Conservation (phyloP, 2,113 vertebrate genomes). For the Microcebus tavaratra region DNA sequence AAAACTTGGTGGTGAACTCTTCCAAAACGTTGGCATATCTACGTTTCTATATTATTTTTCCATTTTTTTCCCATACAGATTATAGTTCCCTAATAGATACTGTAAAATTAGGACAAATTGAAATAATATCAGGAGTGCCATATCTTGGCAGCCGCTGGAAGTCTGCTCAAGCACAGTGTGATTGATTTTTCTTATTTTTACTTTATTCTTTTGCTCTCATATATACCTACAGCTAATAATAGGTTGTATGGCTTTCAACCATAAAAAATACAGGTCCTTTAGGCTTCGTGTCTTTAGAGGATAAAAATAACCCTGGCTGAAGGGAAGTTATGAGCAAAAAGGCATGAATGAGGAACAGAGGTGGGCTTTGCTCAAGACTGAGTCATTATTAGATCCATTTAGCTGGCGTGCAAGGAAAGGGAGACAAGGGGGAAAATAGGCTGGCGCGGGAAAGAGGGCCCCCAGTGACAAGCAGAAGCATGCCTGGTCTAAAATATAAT, state of each 20-base stretch:
- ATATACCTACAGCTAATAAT: too few species aligned
- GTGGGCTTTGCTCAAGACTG: background rate
- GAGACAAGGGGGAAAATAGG: background rate
- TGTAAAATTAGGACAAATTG: background rate
- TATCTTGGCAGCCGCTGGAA: background rate
- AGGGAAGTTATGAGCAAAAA: background rate
- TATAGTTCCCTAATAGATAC: background rate
- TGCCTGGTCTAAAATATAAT: background rate
- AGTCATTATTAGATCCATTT: background rate
- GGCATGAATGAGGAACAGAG: too few species aligned
- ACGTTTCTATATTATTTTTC: background rate
- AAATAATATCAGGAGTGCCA: background rate
- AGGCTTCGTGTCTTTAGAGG: background rate
- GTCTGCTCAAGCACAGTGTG: background rate
- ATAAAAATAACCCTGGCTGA: background rate
- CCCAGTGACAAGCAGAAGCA: background rate
- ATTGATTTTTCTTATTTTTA: background rate
- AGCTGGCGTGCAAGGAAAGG: background rate
- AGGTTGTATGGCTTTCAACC: background rate
- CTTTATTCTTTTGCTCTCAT: background rate
- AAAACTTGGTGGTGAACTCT: background rate
- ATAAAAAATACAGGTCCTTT: background rate
- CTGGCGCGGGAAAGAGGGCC: background rate
- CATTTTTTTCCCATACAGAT: background rate
- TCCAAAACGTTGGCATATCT: background rate